Conservation (phyloP, 2,113 vertebrate genomes). For the Dicaeum eximium region DNA sequence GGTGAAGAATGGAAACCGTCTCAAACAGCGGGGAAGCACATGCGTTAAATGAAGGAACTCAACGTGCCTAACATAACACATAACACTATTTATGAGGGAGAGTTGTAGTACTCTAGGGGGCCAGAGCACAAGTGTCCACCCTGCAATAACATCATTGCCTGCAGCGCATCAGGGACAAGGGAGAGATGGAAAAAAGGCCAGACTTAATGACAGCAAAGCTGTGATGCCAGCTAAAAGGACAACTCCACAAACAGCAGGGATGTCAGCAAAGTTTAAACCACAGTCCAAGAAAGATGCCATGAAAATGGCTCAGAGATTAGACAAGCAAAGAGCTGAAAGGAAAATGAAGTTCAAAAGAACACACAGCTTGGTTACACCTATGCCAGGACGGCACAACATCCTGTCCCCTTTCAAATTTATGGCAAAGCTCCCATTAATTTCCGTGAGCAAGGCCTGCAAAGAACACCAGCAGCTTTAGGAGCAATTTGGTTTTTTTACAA, state of each 20-base stretch:
- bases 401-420: slow-evolving; percentile 24
- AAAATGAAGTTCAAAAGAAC: slow-evolving; percentile 27
- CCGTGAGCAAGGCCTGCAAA: not conserved
- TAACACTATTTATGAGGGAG: not conserved
- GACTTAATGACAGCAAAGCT: slow-evolving; percentile 11
- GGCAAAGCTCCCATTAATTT: slow-evolving; percentile 61
- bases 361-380: not conserved
- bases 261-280: not conserved
- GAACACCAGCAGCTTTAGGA: not conserved
- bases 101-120: not conserved
- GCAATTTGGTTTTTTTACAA: not conserved
- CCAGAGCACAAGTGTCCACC: not conserved
- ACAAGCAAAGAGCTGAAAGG: not conserved
- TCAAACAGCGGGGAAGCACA: not conserved
- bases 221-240: not conserved
- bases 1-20: not conserved
- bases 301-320: not conserved
- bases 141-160: not conserved
- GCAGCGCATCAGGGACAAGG: not conserved
- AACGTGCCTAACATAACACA: not conserved
- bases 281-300: not conserved
- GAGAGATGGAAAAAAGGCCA: not conserved
- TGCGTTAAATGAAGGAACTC: not conserved
- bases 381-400: slow-evolving; percentile 51
- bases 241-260: slow-evolving; percentile 4